Evolutionary conservation across 2,113 vertebrate species (phyloP).

Genomic region (Rhodinocichla rosea): DNA sequence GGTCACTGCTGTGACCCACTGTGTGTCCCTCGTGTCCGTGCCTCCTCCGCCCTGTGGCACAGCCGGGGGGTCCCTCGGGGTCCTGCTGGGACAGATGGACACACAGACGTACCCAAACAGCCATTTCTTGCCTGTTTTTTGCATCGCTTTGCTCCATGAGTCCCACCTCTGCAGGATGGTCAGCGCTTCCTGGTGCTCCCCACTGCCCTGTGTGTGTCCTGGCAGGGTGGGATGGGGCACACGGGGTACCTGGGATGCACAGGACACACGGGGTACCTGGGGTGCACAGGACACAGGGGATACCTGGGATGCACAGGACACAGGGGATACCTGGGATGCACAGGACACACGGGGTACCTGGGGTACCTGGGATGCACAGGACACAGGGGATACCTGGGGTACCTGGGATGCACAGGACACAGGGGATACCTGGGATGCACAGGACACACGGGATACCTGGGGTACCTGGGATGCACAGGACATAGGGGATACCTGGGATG

Average conservation of each 20-base stretch:
- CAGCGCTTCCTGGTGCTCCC: background rate
- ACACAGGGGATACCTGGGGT: rapidly evolving
- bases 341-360: rapidly evolving
- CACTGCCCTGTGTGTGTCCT: background rate
- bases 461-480: too few relatives aligned
- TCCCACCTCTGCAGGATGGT: rapidly evolving
- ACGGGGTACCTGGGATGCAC: too few relatives aligned
- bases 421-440: background rate
- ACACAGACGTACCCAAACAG: rapidly evolving
- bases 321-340: background rate
- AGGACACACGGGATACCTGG: rapidly evolving
- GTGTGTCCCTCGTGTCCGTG: rapidly evolving
- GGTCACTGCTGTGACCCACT: rapidly evolving
- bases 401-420: background rate
- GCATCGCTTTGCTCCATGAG: rapidly evolving
- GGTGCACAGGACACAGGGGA: rapidly evolving
- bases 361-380: background rate
- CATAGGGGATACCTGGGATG: too few relatives aligned
- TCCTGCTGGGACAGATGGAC: background rate
- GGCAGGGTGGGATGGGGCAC: background rate
- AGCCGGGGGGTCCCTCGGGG: background rate
- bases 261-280: too few relatives aligned
- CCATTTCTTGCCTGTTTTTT: rapidly evolving
- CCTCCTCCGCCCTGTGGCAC: background rate
- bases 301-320: background rate